A percentile compares a stretch with the other conserved stretches of the same genome.
Conservation (phyloP, 2,113 vertebrate genomes). For the Tupaia tana region DNA sequence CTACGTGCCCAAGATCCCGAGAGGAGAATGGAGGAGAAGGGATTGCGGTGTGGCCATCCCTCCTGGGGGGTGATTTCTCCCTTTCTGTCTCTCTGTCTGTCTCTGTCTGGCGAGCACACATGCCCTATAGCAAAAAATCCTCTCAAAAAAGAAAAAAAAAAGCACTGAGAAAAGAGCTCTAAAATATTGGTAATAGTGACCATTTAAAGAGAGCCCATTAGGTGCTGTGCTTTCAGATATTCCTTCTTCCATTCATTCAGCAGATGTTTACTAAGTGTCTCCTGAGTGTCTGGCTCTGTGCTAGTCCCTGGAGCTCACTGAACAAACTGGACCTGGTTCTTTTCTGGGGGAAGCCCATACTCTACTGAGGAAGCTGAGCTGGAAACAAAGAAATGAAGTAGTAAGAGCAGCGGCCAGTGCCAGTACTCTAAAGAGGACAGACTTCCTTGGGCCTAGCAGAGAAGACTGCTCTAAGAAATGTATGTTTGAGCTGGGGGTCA, state of each 20-base stretch:
- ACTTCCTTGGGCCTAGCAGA: not conserved
- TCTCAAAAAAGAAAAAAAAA: no score
- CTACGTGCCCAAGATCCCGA: no score
- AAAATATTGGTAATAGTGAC: fast-evolving
- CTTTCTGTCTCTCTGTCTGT: no score
- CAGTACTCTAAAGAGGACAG: not conserved
- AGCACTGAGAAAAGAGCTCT: not conserved
- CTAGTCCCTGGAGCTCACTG: not conserved
- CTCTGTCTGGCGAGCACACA: no score
- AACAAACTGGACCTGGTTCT: not conserved
- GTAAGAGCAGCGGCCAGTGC: not conserved
- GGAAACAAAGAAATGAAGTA: not conserved
- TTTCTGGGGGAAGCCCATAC: not conserved
- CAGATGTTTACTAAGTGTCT: not conserved
- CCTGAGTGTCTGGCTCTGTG: not conserved
- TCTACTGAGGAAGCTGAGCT: not conserved
- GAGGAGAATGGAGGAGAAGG: no score
- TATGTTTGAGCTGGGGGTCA: not conserved
- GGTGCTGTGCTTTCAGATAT: not conserved
- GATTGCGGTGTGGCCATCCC: no score
- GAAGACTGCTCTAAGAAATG: not conserved
- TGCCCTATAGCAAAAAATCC: no score
- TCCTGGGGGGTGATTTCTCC: no score
- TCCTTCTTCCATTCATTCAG: not conserved
- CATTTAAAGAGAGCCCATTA: no score